phyloP scores from a whole-genome alignment of 1,140 invertebrate species.

The Lordiphosa mommai region DNA sequence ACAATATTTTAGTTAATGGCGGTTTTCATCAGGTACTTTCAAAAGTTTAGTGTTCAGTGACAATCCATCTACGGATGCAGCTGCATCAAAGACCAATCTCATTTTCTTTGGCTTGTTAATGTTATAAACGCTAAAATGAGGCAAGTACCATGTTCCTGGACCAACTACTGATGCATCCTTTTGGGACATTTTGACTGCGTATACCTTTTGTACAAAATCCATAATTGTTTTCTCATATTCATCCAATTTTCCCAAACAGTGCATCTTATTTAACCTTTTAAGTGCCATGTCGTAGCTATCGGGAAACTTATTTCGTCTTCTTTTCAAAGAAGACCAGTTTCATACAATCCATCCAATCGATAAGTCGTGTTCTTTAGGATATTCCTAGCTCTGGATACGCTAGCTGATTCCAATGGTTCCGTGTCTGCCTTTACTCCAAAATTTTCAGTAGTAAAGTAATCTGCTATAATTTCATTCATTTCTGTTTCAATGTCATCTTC shows the following conservation, averaged over 20 bases:
- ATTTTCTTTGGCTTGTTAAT: constrained; percentile 15
- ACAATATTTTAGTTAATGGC: constrained; percentile 2
- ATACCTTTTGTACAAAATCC: too few relatives aligned
- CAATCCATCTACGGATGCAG: constrained; percentile 4
- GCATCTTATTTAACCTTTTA: too few relatives aligned
- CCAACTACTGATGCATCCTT: background rate
- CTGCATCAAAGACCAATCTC: constrained; percentile 22
- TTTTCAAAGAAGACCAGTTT: constrained; percentile 12
- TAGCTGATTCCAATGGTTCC: background rate
- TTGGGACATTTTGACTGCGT: background rate
- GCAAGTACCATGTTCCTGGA: constrained; percentile 7
- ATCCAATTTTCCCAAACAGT: too few relatives aligned
- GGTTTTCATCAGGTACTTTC: constrained; percentile 8
- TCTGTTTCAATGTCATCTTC: background rate
- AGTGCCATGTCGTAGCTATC: constrained; percentile 20
- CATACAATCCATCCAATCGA: constrained; percentile 1
- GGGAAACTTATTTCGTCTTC: constrained; percentile 2
- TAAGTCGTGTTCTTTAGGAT: background rate
- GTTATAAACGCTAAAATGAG: constrained; percentile 16
- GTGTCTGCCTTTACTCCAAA: too few relatives aligned
- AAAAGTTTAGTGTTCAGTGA: constrained; percentile 11
- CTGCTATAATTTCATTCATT: background rate
- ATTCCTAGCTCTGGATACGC: background rate
- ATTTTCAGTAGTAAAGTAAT: background rate
- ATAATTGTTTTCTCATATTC: constrained; percentile 2